Evolutionary conservation across 2,888 invertebrate species (phyloP).

Genomic region (Prosapia bicincta): DNA sequence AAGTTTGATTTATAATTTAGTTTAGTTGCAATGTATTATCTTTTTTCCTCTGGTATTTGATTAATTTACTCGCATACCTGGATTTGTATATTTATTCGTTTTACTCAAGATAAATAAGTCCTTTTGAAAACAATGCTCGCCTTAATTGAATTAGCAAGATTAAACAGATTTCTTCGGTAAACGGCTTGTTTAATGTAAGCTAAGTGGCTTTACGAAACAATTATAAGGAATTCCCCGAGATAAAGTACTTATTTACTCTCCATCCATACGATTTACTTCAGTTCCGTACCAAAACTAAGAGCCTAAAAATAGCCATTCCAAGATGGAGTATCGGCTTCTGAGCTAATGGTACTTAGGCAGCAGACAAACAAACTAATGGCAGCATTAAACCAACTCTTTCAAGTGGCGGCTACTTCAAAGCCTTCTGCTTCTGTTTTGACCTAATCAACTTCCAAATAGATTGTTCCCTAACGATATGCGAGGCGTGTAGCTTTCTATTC

Average conservation of each 20-base stretch:
- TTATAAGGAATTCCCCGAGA: not conserved
- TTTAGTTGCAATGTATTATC: too few species aligned
- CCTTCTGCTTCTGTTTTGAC: not conserved
- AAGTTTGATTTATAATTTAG: too few species aligned
- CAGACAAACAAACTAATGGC: constrained; percentile 2
- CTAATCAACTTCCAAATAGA: not conserved
- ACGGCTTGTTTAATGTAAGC: too few species aligned
- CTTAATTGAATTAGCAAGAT: too few species aligned
- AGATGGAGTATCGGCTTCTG: not conserved
- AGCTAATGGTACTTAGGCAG: not conserved
- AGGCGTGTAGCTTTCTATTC: not conserved
- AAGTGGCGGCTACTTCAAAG: not conserved
- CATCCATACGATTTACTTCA: not conserved
- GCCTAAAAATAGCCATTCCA: not conserved
- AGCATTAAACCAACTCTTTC: not conserved
- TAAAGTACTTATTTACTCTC: not conserved
- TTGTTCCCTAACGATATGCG: not conserved
- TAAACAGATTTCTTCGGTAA: too few species aligned
- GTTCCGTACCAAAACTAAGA: not conserved
- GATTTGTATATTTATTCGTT: too few species aligned
- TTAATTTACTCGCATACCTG: too few species aligned
- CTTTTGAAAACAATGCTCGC: too few species aligned
- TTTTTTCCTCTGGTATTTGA: too few species aligned
- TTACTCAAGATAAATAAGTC: too few species aligned
- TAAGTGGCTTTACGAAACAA: not conserved